Percentiles rank a stretch among this genome's conserved stretches.
phyloP scores from a whole-genome alignment of 2,113 vertebrate genomes.

The Cygnus buccinator region DNA sequence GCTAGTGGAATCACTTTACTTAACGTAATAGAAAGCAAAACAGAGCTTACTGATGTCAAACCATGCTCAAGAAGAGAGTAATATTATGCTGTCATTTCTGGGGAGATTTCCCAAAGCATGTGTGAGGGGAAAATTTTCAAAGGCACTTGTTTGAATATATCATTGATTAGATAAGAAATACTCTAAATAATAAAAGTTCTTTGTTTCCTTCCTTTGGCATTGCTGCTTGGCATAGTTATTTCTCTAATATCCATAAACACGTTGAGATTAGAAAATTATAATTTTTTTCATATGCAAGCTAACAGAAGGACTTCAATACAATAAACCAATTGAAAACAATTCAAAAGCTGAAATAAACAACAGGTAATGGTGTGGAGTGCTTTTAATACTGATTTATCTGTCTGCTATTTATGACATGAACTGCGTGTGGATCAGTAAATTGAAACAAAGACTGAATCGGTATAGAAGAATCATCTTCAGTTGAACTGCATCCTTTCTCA shows the following conservation, averaged over 20 bases:
- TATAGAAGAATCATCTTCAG: not conserved
- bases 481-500: not conserved
- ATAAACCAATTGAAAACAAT: not conserved
- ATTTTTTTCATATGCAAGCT: not conserved
- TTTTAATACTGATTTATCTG: not conserved
- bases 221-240: not conserved
- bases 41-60: not conserved
- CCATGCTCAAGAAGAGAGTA: not conserved
- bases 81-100: not conserved
- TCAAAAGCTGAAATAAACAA: not conserved
- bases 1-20: not conserved
- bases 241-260: not conserved
- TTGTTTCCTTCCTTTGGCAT: not conserved
- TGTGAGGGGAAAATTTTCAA: not conserved
- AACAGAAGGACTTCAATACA: not conserved
- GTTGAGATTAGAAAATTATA: not conserved
- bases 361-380: not conserved
- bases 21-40: not conserved
- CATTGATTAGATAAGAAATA: not conserved
- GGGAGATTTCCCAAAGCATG: not conserved
- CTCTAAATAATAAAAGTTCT: not conserved
- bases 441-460: not conserved
- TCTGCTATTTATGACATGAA: not conserved
- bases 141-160: not conserved
- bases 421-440: not conserved